phyloP scores from a whole-genome alignment of 2,797 vertebrate species.

The Neosalanx taihuensis region DNA sequence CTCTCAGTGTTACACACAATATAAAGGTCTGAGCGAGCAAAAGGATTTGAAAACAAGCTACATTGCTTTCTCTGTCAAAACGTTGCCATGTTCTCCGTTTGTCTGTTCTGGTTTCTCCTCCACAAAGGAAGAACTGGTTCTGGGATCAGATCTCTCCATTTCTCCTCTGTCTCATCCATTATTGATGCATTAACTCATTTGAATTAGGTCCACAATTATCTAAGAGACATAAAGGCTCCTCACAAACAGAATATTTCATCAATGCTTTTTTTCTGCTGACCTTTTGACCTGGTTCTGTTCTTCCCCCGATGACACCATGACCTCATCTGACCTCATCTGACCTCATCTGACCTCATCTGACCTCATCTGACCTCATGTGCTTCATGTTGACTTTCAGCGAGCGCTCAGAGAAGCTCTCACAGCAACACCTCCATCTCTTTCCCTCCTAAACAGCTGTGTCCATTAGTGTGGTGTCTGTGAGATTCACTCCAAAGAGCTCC shows the following conservation, averaged over 20 bases:
- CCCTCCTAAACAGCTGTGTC: too few species aligned
- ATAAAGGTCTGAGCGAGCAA: not conserved
- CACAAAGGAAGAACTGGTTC: conserved; percentile 18
- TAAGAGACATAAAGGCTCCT: conserved; percentile 45
- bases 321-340: too few species aligned
- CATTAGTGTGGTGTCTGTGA: too few species aligned
- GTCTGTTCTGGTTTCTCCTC: conserved; percentile 18
- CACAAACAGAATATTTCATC: conserved; percentile 46
- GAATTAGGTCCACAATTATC: conserved; percentile 43
- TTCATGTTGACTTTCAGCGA: conserved; percentile 13
- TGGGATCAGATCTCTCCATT: conserved; percentile 25
- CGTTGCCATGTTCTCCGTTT: conserved; percentile 23
- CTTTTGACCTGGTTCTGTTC: conserved; percentile 42
- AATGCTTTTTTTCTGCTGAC: conserved; percentile 39
- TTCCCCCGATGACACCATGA: conserved; percentile 29
- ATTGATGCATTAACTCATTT: conserved; percentile 51
- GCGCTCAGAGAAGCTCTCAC: too few species aligned
- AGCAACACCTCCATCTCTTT: too few species aligned
- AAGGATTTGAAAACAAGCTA: too few species aligned
- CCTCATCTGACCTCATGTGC: not conserved
- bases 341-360: too few species aligned
- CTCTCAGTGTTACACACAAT: not conserved
- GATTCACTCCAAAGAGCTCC: too few species aligned
- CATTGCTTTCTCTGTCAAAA: not conserved
- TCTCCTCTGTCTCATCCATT: conserved; percentile 29